phyloP scores from a whole-genome alignment of 2,113 vertebrate genomes.

The Callopanchax toddi region DNA sequence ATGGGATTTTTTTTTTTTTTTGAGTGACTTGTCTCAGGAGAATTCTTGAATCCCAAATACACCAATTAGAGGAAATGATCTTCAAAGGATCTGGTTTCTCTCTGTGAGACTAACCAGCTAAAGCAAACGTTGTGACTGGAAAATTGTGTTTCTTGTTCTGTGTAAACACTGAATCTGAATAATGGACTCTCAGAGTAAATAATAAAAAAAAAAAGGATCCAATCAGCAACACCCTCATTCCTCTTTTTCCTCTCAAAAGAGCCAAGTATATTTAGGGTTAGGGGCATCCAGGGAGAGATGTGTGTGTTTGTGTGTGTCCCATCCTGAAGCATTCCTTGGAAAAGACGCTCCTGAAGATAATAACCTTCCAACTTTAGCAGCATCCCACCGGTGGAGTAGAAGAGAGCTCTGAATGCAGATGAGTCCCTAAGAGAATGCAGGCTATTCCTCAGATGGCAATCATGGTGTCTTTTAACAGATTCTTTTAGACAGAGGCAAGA shows the following conservation, averaged over 20 bases:
- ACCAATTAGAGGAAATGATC: slow-evolving; percentile 48
- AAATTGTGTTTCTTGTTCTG: slow-evolving; percentile 34
- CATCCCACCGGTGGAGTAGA: slow-evolving; percentile 32
- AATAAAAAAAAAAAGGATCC: slow-evolving; percentile 38
- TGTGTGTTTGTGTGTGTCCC: slow-evolving; percentile 50
- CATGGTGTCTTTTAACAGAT: slow-evolving; percentile 57
- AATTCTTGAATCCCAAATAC: slow-evolving; percentile 57
- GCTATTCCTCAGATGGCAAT: slow-evolving; percentile 62
- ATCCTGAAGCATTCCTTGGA: slow-evolving; percentile 35
- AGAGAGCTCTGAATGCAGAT: slow-evolving; percentile 48
- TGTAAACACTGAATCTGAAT: slow-evolving; percentile 33
- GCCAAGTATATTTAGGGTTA: slow-evolving; percentile 49
- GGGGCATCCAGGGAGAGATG: slow-evolving; percentile 34
- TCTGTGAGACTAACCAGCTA: slow-evolving; percentile 29
- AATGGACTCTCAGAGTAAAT: slow-evolving; percentile 42
- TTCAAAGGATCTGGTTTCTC: slow-evolving; percentile 32
- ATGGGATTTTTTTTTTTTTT: slow-evolving; percentile 73
- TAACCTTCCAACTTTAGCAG: slow-evolving; percentile 57
- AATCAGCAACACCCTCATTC: slow-evolving; percentile 43
- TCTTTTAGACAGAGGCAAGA: slow-evolving; percentile 60
- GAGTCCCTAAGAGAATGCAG: slow-evolving; percentile 51
- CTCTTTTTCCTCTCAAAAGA: slow-evolving; percentile 51
- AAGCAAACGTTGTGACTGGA: slow-evolving; percentile 32
- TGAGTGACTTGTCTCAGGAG: slow-evolving; percentile 63
- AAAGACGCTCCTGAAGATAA: slow-evolving; percentile 65